phyloP scores from a whole-genome alignment of 2,113 vertebrate species.

The Rhinolophus sinicus region DNA sequence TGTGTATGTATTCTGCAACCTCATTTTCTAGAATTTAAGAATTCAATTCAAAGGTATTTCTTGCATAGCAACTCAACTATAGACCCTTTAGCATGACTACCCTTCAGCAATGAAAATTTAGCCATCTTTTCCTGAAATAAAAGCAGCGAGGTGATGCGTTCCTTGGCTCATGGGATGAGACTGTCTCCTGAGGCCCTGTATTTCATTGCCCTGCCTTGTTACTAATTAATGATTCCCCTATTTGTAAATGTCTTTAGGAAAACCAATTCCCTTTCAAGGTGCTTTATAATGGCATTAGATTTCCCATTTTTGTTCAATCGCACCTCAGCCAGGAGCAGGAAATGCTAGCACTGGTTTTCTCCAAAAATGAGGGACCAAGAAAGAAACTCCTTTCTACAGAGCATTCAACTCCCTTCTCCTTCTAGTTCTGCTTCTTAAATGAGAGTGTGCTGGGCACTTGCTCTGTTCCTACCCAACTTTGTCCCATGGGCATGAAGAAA shows the following conservation, averaged over 20 bases:
- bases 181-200: not conserved
- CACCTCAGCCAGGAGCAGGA: not conserved
- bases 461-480: not conserved
- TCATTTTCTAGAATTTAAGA: conserved; percentile 20
- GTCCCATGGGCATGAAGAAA: not conserved
- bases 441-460: not conserved
- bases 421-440: not conserved
- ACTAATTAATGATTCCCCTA: not conserved
- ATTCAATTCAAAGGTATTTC: not conserved
- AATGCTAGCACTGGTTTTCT: not conserved
- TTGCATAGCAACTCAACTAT: not conserved
- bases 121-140: conserved; percentile 14
- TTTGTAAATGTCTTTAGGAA: conserved; percentile 46
- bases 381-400: not conserved
- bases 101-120: not conserved
- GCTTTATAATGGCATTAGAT: conserved; percentile 2
- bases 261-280: conserved; percentile 41
- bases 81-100: not conserved
- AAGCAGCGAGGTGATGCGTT: not conserved
- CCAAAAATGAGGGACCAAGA: not conserved
- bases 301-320: not conserved
- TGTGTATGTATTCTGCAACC: not conserved
- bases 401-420: not conserved
- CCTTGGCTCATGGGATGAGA: not conserved
- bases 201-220: not conserved